These are phyloP conservation scores for Sphaeridia pumilis DNA, from an alignment of 2,888 invertebrate species.

Conservation along the genomic window DNA sequence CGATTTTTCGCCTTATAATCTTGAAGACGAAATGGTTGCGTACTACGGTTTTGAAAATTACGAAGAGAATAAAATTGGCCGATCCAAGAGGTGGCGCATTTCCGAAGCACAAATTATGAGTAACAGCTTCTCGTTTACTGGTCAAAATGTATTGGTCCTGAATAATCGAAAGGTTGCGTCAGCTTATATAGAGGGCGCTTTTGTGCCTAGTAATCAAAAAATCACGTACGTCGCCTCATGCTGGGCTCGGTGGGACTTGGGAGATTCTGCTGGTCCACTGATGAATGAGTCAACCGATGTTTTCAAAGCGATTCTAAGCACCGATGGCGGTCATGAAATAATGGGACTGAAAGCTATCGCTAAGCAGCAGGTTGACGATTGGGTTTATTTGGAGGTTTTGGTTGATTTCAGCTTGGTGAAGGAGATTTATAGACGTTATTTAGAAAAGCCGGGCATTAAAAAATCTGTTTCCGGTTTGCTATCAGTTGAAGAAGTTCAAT, in stretches of 20 bases:
- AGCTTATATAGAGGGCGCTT: not conserved
- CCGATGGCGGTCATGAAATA: not conserved
- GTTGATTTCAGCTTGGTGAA: conserved; percentile 4
- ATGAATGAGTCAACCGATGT: not conserved
- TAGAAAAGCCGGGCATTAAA: not conserved
- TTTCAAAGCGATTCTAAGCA: not conserved
- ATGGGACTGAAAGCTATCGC: not conserved
- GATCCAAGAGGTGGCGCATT: not conserved
- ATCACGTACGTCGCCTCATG: not conserved
- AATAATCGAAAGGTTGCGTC: not conserved
- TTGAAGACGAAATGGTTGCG: not conserved
- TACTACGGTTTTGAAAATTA: not conserved
- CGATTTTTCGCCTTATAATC: not conserved
- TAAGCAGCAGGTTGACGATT: not conserved
- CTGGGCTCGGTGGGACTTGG: conserved; percentile 1
- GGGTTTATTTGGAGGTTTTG: conserved; percentile 10
- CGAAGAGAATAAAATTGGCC: not conserved
- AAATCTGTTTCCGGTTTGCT: not conserved
- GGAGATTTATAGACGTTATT: not conserved
- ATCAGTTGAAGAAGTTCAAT: not conserved
- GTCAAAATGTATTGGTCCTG: conserved; percentile 4
- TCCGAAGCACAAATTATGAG: not conserved
- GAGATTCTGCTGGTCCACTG: not conserved
- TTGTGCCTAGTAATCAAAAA: conserved; percentile 1
- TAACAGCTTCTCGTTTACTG: conserved; percentile 7